Evolutionary conservation across 2,888 invertebrate species (phyloP).

Genomic region (Trilocha varians): DNA sequence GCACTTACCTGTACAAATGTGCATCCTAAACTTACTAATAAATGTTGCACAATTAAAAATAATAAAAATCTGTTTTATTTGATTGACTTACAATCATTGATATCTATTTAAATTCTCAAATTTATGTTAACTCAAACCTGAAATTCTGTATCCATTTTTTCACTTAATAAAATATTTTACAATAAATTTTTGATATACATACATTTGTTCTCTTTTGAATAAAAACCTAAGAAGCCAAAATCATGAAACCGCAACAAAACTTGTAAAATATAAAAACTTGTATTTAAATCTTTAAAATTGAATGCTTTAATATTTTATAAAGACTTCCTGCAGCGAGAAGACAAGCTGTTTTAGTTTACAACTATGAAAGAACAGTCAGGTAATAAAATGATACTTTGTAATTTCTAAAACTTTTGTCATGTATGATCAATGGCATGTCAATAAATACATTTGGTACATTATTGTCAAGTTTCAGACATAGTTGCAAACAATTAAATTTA

Average conservation of each 20-base stretch:
- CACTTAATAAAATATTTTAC: background rate
- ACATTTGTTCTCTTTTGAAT: background rate
- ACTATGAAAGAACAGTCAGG: slow-evolving; percentile 4
- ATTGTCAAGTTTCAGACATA: background rate
- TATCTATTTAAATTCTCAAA: too few species aligned
- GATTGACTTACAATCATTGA: too few species aligned
- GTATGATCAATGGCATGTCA: too few species aligned
- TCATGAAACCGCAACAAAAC: slow-evolving; percentile 59
- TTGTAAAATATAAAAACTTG: slow-evolving; percentile 4
- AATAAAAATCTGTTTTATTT: too few species aligned
- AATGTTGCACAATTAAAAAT: too few species aligned
- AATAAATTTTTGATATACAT: background rate
- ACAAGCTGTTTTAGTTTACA: background rate
- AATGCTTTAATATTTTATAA: slow-evolving; percentile 19
- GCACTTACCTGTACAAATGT: too few species aligned
- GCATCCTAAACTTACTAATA: too few species aligned
- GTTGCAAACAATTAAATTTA: background rate
- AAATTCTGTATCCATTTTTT: background rate
- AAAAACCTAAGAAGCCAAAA: background rate
- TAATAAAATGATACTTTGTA: background rate
- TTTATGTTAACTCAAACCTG: too few species aligned
- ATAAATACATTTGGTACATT: too few species aligned
- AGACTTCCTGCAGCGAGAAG: slow-evolving; percentile 30
- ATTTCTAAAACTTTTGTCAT: background rate
- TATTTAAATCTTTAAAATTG: background rate